Evolutionary conservation across 2,888 invertebrate genomes (phyloP), one percentile per base, ranked within the genome.

Genomic region (Tenthredo notha): DNA sequence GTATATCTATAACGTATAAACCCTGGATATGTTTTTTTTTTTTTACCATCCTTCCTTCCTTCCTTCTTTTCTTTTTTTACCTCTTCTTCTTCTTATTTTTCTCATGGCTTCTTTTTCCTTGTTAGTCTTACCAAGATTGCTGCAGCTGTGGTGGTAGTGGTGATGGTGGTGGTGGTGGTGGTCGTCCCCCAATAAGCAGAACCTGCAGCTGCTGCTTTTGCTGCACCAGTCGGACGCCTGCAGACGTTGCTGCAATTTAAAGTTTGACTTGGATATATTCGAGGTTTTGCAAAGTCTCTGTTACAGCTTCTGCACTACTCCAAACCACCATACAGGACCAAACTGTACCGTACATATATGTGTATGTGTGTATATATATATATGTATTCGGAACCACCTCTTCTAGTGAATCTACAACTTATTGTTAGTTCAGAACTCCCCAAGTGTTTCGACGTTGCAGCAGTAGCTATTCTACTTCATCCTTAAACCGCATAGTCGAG

Each of bases 241-340:
- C 80, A 80, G 80, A 80, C 83, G 67, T 50, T 83, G 6, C 83
- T n/a, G 18, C 83, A 83, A 83, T 83, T 83, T 83, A 83, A 83
- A 83, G 83, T 83, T 83, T 67, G 83, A 67, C 47, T 67, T 67
- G 83, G 67, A 65, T 61, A 40, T 54, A 77, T 74, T 77, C 33
- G 80, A 80, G 80, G 65, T 58, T 80, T 65, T 80, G 58, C 21
- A 80, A 80, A 74, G 43, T 21, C 21, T 75, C 37, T 72, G 29
- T 72, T 67, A 33, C 47, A 47, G 47, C 47, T 47, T 67, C 29
- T 67, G 33, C 33, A 6, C 12, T 25, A 18, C 61, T 7, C 25
- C 61, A 12, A 25, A 21, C 25, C n/a, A 54, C 50, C 54, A 7
- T 54, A 0, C 15, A 47, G 47, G 25, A 61, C 25, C 61, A 29